Conservation (phyloP, 2,888 invertebrate genomes). For the Apamea anceps region DNA sequence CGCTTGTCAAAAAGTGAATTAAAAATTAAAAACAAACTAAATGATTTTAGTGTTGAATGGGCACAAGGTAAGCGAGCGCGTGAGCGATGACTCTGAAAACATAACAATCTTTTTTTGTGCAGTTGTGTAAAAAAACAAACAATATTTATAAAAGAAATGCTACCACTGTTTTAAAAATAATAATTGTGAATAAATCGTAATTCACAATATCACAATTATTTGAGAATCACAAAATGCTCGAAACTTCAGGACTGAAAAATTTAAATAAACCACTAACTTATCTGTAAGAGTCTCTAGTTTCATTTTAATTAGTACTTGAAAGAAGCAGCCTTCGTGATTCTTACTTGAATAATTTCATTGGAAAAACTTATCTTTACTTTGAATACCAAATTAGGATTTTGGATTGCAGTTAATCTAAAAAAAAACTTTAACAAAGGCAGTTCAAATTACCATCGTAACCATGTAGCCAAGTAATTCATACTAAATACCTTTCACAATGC, state of each 20-base stretch:
- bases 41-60: too few relatives aligned
- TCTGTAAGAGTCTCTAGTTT: conserved; percentile 3
- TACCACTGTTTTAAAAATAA: background rate
- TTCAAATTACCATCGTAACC: background rate
- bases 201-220: background rate
- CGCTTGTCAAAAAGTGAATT: too few relatives aligned
- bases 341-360: conserved; percentile 4
- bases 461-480: background rate
- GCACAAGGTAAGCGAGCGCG: too few relatives aligned
- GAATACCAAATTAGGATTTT: background rate
- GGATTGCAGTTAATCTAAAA: too few relatives aligned
- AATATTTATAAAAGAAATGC: background rate
- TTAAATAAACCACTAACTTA: conserved; percentile 10
- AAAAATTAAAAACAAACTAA: too few relatives aligned
- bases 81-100: too few relatives aligned
- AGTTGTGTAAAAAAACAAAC: background rate
- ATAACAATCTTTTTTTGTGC: too few relatives aligned
- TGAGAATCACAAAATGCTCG: background rate
- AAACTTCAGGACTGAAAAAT: conserved; percentile 1
- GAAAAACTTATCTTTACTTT: background rate
- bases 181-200: background rate
- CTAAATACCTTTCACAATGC: background rate
- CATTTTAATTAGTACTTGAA: conserved; percentile 33
- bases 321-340: conserved; percentile 23
- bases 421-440: too few relatives aligned